These are phyloP conservation scores for Paracentrotus lividus DNA, from an alignment of 53 echinoderm and acorn worm species.

Conservation along the genomic window DNA sequence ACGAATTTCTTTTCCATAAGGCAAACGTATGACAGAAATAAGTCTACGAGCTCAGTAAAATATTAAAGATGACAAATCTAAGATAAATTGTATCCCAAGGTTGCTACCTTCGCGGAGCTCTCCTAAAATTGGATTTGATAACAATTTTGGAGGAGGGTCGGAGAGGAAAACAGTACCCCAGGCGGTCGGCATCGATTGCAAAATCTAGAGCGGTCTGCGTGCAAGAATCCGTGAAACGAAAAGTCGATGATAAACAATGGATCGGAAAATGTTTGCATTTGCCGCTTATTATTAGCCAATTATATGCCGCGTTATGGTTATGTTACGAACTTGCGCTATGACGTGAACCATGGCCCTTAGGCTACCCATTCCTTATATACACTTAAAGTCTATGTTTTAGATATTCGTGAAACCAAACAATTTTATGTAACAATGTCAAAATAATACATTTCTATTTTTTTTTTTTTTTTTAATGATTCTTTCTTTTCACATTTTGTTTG, in stretches of 20 bases:
- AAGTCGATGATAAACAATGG: conserved; percentile 49
- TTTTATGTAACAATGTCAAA: too few relatives aligned
- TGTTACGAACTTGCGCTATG: not conserved
- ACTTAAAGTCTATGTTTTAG: not conserved
- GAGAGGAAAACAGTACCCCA: not conserved
- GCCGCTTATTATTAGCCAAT: conserved; percentile 26
- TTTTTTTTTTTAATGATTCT: too few relatives aligned
- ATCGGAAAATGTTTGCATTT: conserved; percentile 43
- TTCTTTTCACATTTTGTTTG: too few relatives aligned
- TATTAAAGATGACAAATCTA: conserved; percentile 12
- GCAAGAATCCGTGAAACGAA: conserved; percentile 45
- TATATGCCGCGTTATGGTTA: conserved; percentile 17
- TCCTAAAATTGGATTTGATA: conserved; percentile 47
- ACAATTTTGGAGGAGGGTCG: conserved; percentile 31
- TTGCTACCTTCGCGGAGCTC: not conserved
- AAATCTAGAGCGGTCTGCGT: conserved; percentile 52
- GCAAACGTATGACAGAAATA: not conserved
- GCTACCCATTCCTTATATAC: not conserved
- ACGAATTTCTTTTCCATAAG: not conserved
- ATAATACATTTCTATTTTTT: too few relatives aligned
- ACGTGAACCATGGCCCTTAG: not conserved
- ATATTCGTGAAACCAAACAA: too few relatives aligned
- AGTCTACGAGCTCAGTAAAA: not conserved
- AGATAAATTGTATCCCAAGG: conserved; percentile 16
- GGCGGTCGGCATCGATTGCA: conserved; percentile 22